These are phyloP conservation scores for Scomber scombrus DNA, from an alignment of 2,113 vertebrate species.

Conservation along the genomic window DNA sequence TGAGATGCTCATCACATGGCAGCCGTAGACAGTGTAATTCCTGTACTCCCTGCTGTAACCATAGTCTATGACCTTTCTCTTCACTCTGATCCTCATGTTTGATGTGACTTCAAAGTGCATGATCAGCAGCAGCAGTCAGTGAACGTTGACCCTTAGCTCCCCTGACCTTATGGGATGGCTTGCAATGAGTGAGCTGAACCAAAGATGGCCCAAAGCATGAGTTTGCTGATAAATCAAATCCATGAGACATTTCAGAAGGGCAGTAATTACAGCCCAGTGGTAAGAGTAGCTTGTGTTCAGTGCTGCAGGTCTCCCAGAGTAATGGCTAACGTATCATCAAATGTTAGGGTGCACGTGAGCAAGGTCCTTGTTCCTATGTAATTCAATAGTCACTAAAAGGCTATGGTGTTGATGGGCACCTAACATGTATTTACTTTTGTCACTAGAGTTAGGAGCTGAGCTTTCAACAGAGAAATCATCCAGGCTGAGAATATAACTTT, in stretches of 20 bases:
- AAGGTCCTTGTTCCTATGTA: slow-evolving; percentile 14
- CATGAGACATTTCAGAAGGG: slow-evolving; percentile 13
- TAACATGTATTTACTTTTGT: slow-evolving; percentile 60
- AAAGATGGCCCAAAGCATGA: background rate
- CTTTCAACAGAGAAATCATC: slow-evolving; percentile 70
- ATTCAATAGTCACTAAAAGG: slow-evolving; percentile 29
- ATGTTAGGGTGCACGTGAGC: background rate
- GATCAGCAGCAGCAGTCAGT: background rate
- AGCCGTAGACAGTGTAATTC: background rate
- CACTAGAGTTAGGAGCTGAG: slow-evolving; percentile 44
- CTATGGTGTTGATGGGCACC: slow-evolving; percentile 34
- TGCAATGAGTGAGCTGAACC: background rate
- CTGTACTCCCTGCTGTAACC: slow-evolving; percentile 4
- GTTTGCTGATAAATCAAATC: slow-evolving; percentile 12
- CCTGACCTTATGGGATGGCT: background rate
- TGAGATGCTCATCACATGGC: background rate
- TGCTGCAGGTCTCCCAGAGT: slow-evolving; percentile 14
- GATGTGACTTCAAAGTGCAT: slow-evolving; percentile 43
- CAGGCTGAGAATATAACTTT: slow-evolving; percentile 59
- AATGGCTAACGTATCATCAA: slow-evolving; percentile 31
- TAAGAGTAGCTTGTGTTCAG: slow-evolving; percentile 7
- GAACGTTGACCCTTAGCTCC: slow-evolving; percentile 6
- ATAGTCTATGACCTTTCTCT: background rate
- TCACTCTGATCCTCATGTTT: background rate
- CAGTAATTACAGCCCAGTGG: background rate